These are phyloP conservation scores for Meteorus sp. DNA, from an alignment of 1,140 invertebrate genomes.

Conservation along the genomic window DNA sequence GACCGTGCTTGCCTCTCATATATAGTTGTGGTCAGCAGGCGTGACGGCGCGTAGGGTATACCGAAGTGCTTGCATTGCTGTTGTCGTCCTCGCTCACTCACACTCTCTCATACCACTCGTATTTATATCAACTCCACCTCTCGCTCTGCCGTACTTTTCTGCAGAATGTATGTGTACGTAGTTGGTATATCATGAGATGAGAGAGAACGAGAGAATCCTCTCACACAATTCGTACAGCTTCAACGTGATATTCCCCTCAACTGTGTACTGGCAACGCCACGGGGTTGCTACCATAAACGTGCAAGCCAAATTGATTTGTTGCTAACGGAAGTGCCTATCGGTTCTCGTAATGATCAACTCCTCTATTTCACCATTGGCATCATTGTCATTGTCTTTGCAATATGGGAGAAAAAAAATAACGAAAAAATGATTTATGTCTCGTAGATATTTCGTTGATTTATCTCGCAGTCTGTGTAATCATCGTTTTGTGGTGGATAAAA, in stretches of 20 bases:
- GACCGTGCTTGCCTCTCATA: slow-evolving; percentile 40
- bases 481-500: too few relatives aligned
- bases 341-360: slow-evolving; percentile 51
- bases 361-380: slow-evolving; percentile 37
- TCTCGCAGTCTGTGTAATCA: too few relatives aligned
- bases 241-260: slow-evolving; percentile 42
- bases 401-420: background rate
- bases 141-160: background rate
- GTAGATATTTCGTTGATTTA: too few relatives aligned
- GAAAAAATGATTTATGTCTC: background rate
- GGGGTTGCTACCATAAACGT: slow-evolving; percentile 55
- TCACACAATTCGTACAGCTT: slow-evolving; percentile 21
- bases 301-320: slow-evolving; percentile 57
- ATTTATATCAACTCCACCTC: slow-evolving; percentile 10
- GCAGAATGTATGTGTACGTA: background rate
- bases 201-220: slow-evolving; percentile 18
- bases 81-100: slow-evolving; percentile 39
- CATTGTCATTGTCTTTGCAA: slow-evolving; percentile 32
- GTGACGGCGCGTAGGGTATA: slow-evolving; percentile 52
- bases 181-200: background rate
- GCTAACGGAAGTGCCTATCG: slow-evolving; percentile 55
- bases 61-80: slow-evolving; percentile 31
- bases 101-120: slow-evolving; percentile 36
- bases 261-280: slow-evolving; percentile 48
- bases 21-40: slow-evolving; percentile 57